These are phyloP conservation scores for Nannobrachium achirus DNA, from an alignment of 2,113 vertebrate genomes.

Conservation along the genomic window DNA sequence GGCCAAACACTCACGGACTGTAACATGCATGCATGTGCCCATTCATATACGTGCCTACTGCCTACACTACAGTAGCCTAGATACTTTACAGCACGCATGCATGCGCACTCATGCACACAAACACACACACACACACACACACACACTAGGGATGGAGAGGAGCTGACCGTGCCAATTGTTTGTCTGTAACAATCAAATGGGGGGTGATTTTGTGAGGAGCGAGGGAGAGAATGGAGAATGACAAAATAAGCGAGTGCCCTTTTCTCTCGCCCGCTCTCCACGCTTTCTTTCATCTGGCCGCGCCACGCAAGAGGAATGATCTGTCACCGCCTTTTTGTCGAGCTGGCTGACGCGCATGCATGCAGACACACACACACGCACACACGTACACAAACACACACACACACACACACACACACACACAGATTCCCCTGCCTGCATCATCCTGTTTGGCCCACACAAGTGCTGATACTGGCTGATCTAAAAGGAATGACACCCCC, in stretches of 20 bases:
- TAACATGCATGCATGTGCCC: conserved; percentile 2
- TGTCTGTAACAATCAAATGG: conserved; percentile 52
- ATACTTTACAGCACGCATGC: neutral
- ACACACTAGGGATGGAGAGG: conserved; percentile 1
- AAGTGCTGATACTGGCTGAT: conserved; percentile 38
- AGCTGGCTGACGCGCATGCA: conserved; percentile 30
- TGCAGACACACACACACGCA: conserved; percentile 13
- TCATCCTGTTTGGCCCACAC: conserved; percentile 30
- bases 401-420: neutral
- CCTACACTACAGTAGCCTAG: no score
- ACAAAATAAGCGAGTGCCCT: conserved; percentile 62
- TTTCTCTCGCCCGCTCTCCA: conserved; percentile 31
- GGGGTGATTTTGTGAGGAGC: conserved; percentile 50
- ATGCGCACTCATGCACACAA: conserved; percentile 17
- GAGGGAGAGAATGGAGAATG: conserved; percentile 51
- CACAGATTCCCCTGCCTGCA: neutral
- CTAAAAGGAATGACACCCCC: conserved; percentile 49
- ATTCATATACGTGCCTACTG: neutral
- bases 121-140: conserved; percentile 11
- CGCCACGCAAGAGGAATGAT: conserved; percentile 45
- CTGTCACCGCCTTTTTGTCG: conserved; percentile 52
- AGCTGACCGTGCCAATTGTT: conserved; percentile 42
- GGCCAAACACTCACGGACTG: neutral
- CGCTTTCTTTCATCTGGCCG: conserved; percentile 37
- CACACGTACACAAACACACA: neutral